Evolutionary conservation across 1,140 invertebrate genomes (phyloP).

Genomic region (Achatina immaculata): DNA sequence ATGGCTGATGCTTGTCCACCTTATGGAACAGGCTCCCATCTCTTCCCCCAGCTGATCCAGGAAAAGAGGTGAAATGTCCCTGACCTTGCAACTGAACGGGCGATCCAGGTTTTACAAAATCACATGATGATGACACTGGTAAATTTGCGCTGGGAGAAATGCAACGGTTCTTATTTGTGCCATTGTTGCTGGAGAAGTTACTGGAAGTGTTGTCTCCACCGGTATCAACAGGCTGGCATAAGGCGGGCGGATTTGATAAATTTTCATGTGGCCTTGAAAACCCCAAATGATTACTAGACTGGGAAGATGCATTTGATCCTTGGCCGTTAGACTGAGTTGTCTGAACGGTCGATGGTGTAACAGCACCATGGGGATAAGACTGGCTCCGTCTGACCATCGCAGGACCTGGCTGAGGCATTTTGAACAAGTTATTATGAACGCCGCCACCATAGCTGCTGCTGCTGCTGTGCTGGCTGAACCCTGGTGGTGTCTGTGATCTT

Average conservation of each 20-base stretch:
- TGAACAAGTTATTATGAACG: conserved; percentile 46
- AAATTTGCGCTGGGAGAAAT: conserved; percentile 37
- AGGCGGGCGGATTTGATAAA: conserved; percentile 6
- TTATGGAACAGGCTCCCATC: conserved; percentile 45
- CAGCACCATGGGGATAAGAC: conserved; percentile 53
- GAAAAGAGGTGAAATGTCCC: not conserved
- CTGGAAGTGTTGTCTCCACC: not conserved
- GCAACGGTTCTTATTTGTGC: conserved; percentile 30
- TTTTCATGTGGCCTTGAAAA: conserved; percentile 30
- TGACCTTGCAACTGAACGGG: conserved; percentile 25
- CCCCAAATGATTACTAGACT: conserved; percentile 6
- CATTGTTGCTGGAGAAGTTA: conserved; percentile 10
- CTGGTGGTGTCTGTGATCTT: conserved; percentile 53
- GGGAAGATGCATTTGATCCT: conserved; percentile 16
- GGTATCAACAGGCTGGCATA: conserved; percentile 5
- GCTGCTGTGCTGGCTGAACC: conserved; percentile 40
- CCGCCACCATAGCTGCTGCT: not conserved
- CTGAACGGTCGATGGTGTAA: conserved; percentile 35
- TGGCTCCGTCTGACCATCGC: conserved; percentile 53
- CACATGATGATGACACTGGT: conserved; percentile 31
- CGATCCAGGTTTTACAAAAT: conserved; percentile 35
- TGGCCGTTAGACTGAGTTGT: not conserved
- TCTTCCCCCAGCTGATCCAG: not conserved
- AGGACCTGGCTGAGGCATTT: conserved; percentile 56
- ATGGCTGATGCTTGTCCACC: conserved; percentile 52